Evolutionary conservation across 2,888 invertebrate genomes (phyloP).

Genomic region (Capitulum mitella): DNA sequence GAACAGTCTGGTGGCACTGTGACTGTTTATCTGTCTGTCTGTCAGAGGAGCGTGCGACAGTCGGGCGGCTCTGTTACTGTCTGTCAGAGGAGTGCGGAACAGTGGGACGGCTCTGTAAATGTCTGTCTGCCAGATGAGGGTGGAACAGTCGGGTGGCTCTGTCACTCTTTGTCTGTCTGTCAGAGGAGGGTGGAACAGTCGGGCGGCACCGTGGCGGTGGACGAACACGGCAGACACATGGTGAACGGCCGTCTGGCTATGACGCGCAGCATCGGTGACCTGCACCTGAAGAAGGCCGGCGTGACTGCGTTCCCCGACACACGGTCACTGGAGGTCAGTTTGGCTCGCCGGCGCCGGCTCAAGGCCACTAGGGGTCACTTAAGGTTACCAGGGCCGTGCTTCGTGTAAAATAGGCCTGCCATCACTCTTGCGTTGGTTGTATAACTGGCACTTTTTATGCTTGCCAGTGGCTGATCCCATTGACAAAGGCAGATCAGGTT

Average conservation of each 20-base stretch:
- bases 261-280: conserved; percentile 50
- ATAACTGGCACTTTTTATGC: too few relatives aligned
- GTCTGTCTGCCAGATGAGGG: not conserved
- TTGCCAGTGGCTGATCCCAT: too few relatives aligned
- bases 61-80: conserved; percentile 44
- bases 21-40: too few relatives aligned
- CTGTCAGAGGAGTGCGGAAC: too few relatives aligned
- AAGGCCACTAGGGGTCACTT: too few relatives aligned
- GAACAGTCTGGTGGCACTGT: conserved; percentile 45
- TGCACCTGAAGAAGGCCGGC: conserved; percentile 48
- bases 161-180: not conserved
- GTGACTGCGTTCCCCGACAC: conserved; percentile 47
- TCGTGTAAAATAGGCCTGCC: too few relatives aligned
- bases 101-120: too few relatives aligned
- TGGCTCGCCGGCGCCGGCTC: too few relatives aligned
- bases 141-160: not conserved
- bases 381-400: too few relatives aligned
- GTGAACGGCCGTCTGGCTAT: conserved; percentile 49
- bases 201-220: conserved; percentile 43
- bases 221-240: conserved; percentile 44
- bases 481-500: too few relatives aligned
- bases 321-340: conserved; percentile 42
- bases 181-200: conserved; percentile 42
- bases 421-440: too few relatives aligned
- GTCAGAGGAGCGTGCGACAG: conserved; percentile 43